These are phyloP conservation scores for Stegodyphus dumicola DNA, from an alignment of 1,140 invertebrate species.

Conservation along the genomic window DNA sequence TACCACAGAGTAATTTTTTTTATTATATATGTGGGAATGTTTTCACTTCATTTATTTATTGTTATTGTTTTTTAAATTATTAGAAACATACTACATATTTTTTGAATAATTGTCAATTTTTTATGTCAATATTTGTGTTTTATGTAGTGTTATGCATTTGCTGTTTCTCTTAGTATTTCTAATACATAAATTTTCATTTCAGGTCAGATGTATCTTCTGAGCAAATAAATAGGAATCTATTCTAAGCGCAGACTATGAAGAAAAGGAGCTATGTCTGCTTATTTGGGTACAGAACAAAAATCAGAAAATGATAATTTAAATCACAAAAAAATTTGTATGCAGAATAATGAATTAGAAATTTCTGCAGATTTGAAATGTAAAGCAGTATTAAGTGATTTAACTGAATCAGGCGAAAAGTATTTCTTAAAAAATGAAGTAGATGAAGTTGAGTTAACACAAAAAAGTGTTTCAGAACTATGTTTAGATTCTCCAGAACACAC, in stretches of 20 bases:
- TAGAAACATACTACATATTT: no score
- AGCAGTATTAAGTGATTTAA: neutral
- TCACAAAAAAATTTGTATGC: neutral
- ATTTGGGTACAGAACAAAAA: neutral
- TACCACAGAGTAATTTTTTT: no score
- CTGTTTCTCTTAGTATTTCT: no score
- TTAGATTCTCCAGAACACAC: neutral
- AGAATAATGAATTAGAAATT: neutral
- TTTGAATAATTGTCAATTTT: no score
- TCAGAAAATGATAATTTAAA: neutral
- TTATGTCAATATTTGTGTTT: no score
- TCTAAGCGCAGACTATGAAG: neutral
- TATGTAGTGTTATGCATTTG: no score
- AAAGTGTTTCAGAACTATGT: neutral
- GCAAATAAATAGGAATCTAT: neutral
- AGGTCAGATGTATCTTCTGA: neutral
- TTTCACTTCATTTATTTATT: no score
- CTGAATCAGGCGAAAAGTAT: neutral
- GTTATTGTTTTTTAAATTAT: no score
- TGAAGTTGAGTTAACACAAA: neutral
- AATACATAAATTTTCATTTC: no score
- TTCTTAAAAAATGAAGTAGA: neutral
- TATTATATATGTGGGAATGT: no score
- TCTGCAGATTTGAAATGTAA: neutral
- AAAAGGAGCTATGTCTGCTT: neutral